phyloP scores from a whole-genome alignment of 2,888 invertebrate species.

The Dolomedes plantarius region DNA sequence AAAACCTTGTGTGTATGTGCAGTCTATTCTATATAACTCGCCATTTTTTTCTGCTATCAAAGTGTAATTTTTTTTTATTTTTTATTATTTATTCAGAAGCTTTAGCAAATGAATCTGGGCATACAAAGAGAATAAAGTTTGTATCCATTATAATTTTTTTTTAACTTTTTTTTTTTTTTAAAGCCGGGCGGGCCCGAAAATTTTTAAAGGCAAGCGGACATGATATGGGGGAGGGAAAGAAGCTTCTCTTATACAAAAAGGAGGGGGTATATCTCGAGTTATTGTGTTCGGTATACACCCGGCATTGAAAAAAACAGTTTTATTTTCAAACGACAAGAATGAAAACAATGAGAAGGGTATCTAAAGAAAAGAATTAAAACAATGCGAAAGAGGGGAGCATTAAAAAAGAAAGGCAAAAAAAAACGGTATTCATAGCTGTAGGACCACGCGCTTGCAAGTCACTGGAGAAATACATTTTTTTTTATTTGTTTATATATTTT shows the following conservation, averaged over 20 bases:
- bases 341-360: slow-evolving; percentile 43
- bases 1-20: background rate
- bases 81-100: slow-evolving; percentile 21
- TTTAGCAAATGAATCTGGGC: slow-evolving; percentile 57
- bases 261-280: slow-evolving; percentile 14
- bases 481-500: slow-evolving; percentile 21
- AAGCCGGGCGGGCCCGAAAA: background rate
- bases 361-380: slow-evolving; percentile 64
- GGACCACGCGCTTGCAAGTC: slow-evolving; percentile 19
- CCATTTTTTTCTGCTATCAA: slow-evolving; percentile 24
- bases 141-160: slow-evolving; percentile 52
- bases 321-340: slow-evolving; percentile 39
- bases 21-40: slow-evolving; percentile 40
- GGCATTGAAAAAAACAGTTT: slow-evolving; percentile 1
- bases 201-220: slow-evolving; percentile 20
- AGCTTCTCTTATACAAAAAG: background rate
- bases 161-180: slow-evolving; percentile 24
- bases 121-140: slow-evolving; percentile 41
- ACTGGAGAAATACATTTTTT: background rate
- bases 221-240: background rate
- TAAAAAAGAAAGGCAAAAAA: slow-evolving; percentile 13
- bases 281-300: slow-evolving; percentile 18
- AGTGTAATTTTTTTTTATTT: slow-evolving; percentile 26
- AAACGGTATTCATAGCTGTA: slow-evolving; percentile 5
- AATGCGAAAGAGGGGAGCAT: slow-evolving; percentile 26